phyloP scores from a whole-genome alignment of 1,140 invertebrate genomes.

The Probaryconus sp. region DNA sequence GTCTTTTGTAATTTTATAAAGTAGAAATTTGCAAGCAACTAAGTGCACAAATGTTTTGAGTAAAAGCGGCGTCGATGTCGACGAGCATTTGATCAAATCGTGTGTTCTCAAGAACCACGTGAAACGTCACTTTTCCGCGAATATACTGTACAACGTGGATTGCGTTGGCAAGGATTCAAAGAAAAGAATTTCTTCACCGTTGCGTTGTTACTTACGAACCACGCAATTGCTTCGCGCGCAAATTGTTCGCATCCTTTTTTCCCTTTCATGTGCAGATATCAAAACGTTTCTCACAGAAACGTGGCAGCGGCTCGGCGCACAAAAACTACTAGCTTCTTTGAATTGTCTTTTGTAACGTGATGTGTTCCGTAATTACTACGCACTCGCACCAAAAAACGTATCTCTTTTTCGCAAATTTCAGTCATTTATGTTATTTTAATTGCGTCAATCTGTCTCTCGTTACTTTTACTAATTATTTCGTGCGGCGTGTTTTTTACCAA shows the following conservation, averaged over 20 bases:
- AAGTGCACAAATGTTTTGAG: no score
- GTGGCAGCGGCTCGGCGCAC: conserved; percentile 13
- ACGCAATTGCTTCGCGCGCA: conserved; percentile 45
- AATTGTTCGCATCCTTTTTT: conserved; percentile 56
- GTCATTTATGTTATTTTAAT: conserved; percentile 42
- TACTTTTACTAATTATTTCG: conserved; percentile 17
- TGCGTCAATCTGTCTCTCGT: conserved; percentile 19
- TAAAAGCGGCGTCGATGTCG: no score
- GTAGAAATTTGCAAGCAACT: no score
- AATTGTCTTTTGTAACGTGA: conserved; percentile 45
- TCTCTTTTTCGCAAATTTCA: conserved; percentile 37
- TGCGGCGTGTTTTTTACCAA: no score
- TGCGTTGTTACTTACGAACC: conserved; percentile 45
- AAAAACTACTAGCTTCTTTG: conserved; percentile 40
- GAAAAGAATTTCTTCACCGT: conserved; percentile 39
- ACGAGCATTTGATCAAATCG: conserved; percentile 13
- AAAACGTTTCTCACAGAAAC: conserved; percentile 49
- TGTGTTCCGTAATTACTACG: conserved; percentile 31
- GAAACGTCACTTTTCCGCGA: conserved; percentile 39
- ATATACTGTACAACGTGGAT: conserved; percentile 2
- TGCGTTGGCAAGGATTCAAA: conserved; percentile 25
- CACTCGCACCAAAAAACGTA: conserved; percentile 24
- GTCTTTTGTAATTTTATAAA: no score
- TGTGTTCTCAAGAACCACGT: conserved; percentile 2
- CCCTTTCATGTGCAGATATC: conserved; percentile 45